Conservation (phyloP, 2,888 invertebrate genomes). For the Toxonevra muliebris region DNA sequence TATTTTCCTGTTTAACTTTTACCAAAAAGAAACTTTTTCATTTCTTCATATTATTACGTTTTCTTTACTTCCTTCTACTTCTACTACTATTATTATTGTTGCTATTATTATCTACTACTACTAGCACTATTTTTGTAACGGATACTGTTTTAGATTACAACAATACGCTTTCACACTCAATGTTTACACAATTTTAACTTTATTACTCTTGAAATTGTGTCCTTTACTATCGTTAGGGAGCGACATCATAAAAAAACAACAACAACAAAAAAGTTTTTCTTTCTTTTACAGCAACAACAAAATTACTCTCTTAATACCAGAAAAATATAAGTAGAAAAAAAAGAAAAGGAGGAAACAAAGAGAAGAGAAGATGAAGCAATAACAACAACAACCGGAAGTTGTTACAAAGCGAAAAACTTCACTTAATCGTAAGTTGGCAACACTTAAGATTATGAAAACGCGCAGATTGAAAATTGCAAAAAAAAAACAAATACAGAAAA, state of each 20-base stretch:
- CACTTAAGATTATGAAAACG: conserved; percentile 46
- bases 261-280: no score
- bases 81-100: conserved; percentile 6
- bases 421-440: conserved; percentile 50
- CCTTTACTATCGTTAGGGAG: conserved; percentile 42
- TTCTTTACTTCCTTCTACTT: conserved; percentile 1
- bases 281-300: no score
- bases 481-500: conserved; percentile 15
- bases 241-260: conserved; percentile 2
- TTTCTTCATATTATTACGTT: conserved; percentile 18
- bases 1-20: conserved; percentile 12
- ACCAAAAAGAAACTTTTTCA: conserved; percentile 9
- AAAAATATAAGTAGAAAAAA: neutral
- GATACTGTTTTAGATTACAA: conserved; percentile 43
- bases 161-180: conserved; percentile 35
- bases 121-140: conserved; percentile 37
- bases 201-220: conserved; percentile 43
- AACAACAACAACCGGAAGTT: conserved; percentile 13
- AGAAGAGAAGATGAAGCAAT: neutral
- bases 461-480: conserved; percentile 53
- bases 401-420: conserved; percentile 40
- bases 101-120: conserved; percentile 4
- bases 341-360: neutral
- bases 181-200: conserved; percentile 49
- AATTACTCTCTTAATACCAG: neutral